These are phyloP conservation scores for Pteronotus mesoamericanus DNA, from an alignment of 2,797 vertebrate genomes.

Conservation along the genomic window DNA sequence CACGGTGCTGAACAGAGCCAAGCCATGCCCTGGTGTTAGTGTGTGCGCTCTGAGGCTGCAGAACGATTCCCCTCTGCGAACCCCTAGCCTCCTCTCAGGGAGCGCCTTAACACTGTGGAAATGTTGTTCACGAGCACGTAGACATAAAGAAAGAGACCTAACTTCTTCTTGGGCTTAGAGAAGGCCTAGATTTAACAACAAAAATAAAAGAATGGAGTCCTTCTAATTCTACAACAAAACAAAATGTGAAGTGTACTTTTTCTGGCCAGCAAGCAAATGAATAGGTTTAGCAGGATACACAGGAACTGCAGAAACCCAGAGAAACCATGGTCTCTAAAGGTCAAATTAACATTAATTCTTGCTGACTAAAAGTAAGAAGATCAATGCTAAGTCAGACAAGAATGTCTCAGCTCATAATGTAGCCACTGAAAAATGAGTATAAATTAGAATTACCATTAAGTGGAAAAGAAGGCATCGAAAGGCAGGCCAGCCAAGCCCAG, in stretches of 20 bases:
- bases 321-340: background rate
- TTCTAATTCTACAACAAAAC: background rate
- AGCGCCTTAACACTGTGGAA: background rate
- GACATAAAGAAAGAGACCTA: background rate
- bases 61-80: background rate
- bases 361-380: background rate
- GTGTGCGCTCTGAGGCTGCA: accelerated
- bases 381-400: background rate
- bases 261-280: background rate
- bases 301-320: background rate
- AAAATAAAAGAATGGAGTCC: background rate
- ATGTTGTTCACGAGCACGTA: background rate
- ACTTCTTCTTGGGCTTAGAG: background rate
- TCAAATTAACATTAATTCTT: constrained; percentile 11
- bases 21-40: accelerated
- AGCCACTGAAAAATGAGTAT: background rate
- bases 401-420: background rate
- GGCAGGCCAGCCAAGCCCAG: background rate
- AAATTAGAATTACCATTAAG: background rate
- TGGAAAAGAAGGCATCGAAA: background rate
- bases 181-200: background rate
- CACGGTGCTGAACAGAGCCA: accelerated
- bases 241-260: background rate
- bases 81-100: background rate
- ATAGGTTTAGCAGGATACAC: background rate